Evolutionary conservation across 2,113 vertebrate genomes (phyloP).

Genomic region (Anguilla rostrata): DNA sequence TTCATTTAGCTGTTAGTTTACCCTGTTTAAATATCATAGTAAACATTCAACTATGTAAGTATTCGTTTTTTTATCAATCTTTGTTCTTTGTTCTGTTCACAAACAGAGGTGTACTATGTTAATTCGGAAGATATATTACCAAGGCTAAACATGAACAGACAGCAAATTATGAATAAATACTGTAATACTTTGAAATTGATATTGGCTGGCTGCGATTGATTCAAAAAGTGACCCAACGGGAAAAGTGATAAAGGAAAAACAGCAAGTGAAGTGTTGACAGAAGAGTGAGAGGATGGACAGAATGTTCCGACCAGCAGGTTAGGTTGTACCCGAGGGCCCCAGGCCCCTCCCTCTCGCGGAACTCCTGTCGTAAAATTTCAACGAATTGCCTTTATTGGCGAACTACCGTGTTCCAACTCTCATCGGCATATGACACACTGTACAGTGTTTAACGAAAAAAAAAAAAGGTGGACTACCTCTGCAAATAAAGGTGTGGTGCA

Average conservation of each 20-base stretch:
- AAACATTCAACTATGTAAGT: neutral
- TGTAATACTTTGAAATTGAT: neutral
- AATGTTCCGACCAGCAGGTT: neutral
- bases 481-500: constrained; percentile 70
- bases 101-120: neutral
- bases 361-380: constrained; percentile 2
- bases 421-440: constrained; percentile 38
- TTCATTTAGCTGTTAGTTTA: no score
- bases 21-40: neutral
- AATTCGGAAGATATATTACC: neutral
- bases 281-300: neutral
- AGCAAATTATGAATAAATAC: neutral
- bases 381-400: constrained; percentile 21
- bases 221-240: neutral
- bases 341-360: neutral
- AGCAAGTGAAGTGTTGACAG: neutral
- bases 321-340: neutral
- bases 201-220: neutral
- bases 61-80: no score
- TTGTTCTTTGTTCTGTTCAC: neutral
- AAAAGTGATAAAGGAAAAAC: neutral
- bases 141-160: neutral
- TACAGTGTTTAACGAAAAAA: constrained; percentile 41
- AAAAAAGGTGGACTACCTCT: constrained; percentile 35
- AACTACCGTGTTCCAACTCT: constrained; percentile 29